Evolutionary conservation across 2,888 invertebrate genomes (phyloP).

Genomic region (Ectobius pallidus): DNA sequence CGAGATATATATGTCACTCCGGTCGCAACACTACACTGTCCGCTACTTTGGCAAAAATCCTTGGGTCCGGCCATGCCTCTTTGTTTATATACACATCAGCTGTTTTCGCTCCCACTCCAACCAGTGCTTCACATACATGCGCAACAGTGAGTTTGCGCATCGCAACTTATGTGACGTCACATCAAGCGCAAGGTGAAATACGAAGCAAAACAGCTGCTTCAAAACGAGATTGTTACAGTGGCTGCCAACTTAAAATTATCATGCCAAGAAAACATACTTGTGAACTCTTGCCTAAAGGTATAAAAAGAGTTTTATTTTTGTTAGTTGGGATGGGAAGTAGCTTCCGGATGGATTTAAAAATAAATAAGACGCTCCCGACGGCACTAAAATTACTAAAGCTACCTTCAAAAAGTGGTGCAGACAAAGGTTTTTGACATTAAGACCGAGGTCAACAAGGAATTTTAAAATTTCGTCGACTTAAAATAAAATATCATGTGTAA

Average conservation of each 20-base stretch:
- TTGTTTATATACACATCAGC: constrained; percentile 42
- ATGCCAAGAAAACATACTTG: not conserved
- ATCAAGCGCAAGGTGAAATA: constrained; percentile 5
- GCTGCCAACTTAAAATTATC: not conserved
- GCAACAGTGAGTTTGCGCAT: constrained; percentile 10
- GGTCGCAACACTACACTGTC: constrained; percentile 29
- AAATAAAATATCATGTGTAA: too few species aligned
- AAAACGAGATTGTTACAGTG: not conserved
- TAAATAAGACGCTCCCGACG: too few species aligned
- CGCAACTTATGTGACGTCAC: constrained; percentile 5
- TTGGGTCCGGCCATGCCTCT: constrained; percentile 36
- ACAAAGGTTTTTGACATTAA: too few species aligned
- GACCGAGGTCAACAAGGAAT: too few species aligned
- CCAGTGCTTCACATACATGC: constrained; percentile 20
- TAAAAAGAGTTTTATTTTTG: constrained; percentile 2
- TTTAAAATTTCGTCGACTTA: too few species aligned
- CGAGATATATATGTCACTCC: constrained; percentile 32
- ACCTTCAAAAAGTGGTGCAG: too few species aligned
- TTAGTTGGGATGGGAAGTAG: not conserved
- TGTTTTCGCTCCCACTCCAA: constrained; percentile 28
- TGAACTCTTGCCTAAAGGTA: not conserved
- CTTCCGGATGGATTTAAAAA: not conserved
- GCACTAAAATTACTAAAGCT: too few species aligned
- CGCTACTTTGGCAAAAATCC: constrained; percentile 28
- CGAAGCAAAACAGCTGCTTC: constrained; percentile 21